These are phyloP conservation scores for Drosophila santomea DNA, from an alignment of 1,140 invertebrate species.

Conservation along the genomic window DNA sequence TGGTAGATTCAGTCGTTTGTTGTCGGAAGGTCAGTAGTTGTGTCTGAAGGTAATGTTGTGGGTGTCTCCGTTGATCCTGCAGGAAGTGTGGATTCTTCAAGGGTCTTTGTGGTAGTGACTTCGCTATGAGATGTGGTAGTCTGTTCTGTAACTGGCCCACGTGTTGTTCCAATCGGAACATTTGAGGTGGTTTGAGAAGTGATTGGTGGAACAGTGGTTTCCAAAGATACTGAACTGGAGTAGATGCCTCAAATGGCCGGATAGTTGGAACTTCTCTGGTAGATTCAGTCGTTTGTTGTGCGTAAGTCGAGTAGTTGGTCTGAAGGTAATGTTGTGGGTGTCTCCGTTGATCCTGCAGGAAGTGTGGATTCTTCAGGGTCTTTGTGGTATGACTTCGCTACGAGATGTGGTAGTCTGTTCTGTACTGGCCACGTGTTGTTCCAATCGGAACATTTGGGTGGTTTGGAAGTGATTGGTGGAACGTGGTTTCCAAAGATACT, in stretches of 20 bases:
- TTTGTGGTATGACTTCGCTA: not conserved
- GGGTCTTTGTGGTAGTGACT: not conserved
- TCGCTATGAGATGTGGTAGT: not conserved
- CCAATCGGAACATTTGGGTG: too few relatives aligned
- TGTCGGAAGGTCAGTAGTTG: not conserved
- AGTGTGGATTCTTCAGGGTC: not conserved
- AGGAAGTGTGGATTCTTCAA: not conserved
- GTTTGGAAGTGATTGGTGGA: too few relatives aligned
- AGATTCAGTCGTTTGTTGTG: constrained; percentile 21
- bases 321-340: not conserved
- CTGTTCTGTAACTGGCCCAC: not conserved
- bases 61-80: not conserved
- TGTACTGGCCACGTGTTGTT: not conserved
- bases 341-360: not conserved
- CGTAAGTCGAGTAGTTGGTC: not conserved
- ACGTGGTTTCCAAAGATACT: not conserved
- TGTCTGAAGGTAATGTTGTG: not conserved
- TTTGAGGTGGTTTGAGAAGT: not conserved
- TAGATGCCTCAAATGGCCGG: not conserved
- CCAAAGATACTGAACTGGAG: not conserved
- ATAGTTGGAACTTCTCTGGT: not conserved
- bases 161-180: not conserved
- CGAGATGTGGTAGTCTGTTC: not conserved
- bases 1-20: constrained; percentile 20
- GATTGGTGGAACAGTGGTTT: not conserved